These are phyloP conservation scores for Dinoponera quadriceps DNA, from an alignment of 1,140 invertebrate species.

Conservation along the genomic window DNA sequence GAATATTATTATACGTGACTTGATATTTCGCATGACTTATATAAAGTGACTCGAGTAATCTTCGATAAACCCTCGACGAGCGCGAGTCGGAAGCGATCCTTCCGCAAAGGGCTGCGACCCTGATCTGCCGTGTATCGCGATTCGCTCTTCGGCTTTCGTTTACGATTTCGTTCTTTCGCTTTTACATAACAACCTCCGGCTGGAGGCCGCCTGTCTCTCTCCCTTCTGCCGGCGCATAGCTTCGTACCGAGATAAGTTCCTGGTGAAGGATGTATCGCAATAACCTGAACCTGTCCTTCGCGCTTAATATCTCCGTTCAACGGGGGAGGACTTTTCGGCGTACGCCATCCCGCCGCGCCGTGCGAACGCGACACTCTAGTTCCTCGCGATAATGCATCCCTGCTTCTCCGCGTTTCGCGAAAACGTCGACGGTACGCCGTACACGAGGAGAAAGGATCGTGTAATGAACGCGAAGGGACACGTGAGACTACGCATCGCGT, in stretches of 20 bases:
- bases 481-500: not conserved
- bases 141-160: conserved; percentile 77
- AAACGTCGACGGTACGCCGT: conserved; percentile 49
- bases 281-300: conserved; percentile 69
- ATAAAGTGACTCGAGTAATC: not conserved
- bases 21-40: not conserved
- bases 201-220: not conserved
- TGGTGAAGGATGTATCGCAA: conserved; percentile 78
- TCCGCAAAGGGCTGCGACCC: conserved; percentile 70
- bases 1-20: too few relatives aligned
- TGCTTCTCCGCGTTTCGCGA: conserved; percentile 45
- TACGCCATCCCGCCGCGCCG: not conserved
- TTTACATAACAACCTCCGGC: conserved; percentile 1
- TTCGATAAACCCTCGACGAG: not conserved
- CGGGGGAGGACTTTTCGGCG: not conserved
- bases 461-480: conserved; percentile 27
- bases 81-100: not conserved
- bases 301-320: conserved; percentile 29
- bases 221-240: conserved; percentile 2
- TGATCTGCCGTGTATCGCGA: conserved; percentile 80
- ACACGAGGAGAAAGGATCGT: conserved; percentile 32
- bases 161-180: conserved; percentile 59
- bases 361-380: conserved; percentile 28
- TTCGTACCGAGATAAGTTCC: conserved; percentile 69
- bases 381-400: conserved; percentile 49